phyloP scores from a whole-genome alignment of 1,140 invertebrate species.

The Eulimnadia texana region DNA sequence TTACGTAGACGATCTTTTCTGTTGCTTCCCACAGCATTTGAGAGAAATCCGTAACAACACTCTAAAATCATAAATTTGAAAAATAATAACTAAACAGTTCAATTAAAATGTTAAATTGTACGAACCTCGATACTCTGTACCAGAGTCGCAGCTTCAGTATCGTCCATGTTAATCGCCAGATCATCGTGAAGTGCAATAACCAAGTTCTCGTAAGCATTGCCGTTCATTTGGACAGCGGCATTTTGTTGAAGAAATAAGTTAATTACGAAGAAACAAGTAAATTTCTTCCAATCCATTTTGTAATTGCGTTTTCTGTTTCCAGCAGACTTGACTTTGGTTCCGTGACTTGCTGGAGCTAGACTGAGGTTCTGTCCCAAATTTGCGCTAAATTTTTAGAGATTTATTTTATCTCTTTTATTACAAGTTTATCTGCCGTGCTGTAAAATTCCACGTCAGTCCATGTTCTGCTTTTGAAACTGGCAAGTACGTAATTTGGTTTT shows the following conservation, averaged over 20 bases:
- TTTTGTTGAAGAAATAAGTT: neutral
- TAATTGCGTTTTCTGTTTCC: no score
- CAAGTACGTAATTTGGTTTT: no score
- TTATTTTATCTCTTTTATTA: no score
- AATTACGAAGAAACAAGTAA: neutral
- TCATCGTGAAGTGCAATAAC: neutral
- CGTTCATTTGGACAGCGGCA: neutral
- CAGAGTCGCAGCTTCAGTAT: neutral
- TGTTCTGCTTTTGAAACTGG: no score
- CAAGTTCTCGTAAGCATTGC: neutral
- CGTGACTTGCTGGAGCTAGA: no score
- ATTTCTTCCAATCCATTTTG: no score
- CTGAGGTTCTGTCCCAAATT: no score
- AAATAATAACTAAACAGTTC: neutral
- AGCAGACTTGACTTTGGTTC: no score
- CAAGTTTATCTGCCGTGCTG: no score
- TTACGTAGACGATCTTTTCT: conserved; percentile 36
- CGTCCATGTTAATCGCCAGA: neutral
- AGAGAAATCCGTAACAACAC: neutral
- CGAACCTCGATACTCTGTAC: neutral
- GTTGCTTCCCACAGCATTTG: conserved; percentile 32
- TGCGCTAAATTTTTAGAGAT: no score
- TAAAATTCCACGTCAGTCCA: no score
- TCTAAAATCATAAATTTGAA: neutral
- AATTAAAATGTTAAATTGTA: neutral